Base-by-base conservation (phyloP, 2,113 vertebrate genomes). In the Crotalus helleri region DNA sequence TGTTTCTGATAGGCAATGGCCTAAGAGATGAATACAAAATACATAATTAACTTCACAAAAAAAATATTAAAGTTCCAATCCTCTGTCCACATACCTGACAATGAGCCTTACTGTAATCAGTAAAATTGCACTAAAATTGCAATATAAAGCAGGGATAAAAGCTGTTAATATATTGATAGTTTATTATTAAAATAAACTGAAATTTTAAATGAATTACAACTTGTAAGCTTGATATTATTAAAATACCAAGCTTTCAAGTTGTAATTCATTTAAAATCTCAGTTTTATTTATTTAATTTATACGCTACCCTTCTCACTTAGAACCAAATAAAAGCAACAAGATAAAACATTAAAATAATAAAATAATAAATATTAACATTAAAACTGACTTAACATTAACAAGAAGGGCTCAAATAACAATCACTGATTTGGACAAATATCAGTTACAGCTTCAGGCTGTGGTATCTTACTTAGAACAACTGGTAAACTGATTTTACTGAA, bases 31-130 rank as follows among this genome's bases (percentile, higher is more conserved):
- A 10, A 26, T 81, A 17, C 69, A 23, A 74, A 91, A 49, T 69
- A 12, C 33, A 13, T 12, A 2, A 46, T 29, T 64, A 55, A 12
- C 95, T 95, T 93, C 96, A 92, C 61, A 92, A 95, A 94, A 95
- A 92, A 91, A 93, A 58, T 51, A 92, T 87, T 87, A 61, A 92
- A 59, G 3, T n/a, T 44, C 29, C 23, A 44, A 81, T 26, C 26
- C 2, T 91, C 29, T 61, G 21, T 9, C 55, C 11, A 15, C 4
- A 49, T 92, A 74, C 8, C 39, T 29, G 7, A 33, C 55, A 54
- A n/a, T 69, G 4, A 57, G 19, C 3, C 2, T n/a, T 10, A 23
- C 4, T 92, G 10, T 21, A 85, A 3, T 58, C 1, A 58, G 3
- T 29, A 46, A 17, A 8, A 19, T 26, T 29, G 26, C n/a, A 39